Evolutionary conservation across 2,888 invertebrate species (phyloP), one percentile per base, ranked within the genome.

Genomic region (Operophtera brumata): DNA sequence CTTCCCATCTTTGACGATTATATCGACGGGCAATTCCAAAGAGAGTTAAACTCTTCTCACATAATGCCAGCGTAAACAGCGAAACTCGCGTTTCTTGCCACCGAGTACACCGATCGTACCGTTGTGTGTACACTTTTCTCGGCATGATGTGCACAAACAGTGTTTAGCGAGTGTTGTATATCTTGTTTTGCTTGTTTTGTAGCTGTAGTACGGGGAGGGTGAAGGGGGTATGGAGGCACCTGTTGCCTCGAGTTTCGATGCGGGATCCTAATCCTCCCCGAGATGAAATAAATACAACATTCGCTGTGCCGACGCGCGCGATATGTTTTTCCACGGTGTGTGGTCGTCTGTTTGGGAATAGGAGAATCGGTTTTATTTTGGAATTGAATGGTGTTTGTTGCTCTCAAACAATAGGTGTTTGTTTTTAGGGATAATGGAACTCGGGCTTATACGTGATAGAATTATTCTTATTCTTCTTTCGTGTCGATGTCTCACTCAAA

Each of bases 231-330:
- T 57, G 68, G 61, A 52, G 73, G 77, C 82, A 88, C 86, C 86
- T 88, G 88, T 87, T 88, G 87, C 82, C 75, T 68, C 72, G 67
- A 72, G 71, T 72, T 78, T 72, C 78, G 76, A 73, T 73, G 79
- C 70, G 75, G 67, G 73, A 65, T 79, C 77, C 84, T 86, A 86
- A 88, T 87, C 84, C 80, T 71, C 57, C 61, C 73, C 64, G 77
- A 83, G 80, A 85, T 84, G 84, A 83, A 87, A 87, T 86, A 87
- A 84, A 84, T 82, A 83, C 80, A 80, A 77, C 77, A 78, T 80
- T 75, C 78, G 71, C 74, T 73, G 67, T 57, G 57, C 65, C 55
- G 71, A 68, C 63, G 69, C 65, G 68, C 59, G 63, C 65, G 68
- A 70, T 69, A 74, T 76, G 72, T 75, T 74, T 73, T 75, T 69